Evolutionary conservation across 2,113 vertebrate genomes (phyloP), one percentile per base, ranked within the genome.

Genomic region (Emydura subglobosa): DNA sequence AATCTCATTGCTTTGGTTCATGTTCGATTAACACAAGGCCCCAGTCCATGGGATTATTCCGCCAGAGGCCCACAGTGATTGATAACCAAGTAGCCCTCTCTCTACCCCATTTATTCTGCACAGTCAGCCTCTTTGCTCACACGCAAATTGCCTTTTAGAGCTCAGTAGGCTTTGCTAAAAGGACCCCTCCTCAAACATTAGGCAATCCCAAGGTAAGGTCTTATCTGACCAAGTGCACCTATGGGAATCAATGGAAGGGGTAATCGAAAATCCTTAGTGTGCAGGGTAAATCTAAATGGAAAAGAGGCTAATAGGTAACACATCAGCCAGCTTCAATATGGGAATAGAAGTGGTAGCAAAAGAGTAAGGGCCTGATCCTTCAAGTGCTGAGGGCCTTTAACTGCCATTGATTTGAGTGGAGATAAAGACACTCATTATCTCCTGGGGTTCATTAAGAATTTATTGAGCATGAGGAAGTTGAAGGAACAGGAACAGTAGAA

Each of bases 371-470:
- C 86, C 79, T 59, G 47, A 96, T 93, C 89, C 94, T 94, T 90
- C 47, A 21, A 85, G 91, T 74, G 47, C 83, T 90, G 90, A 95
- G 96, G 96, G 92, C 87, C 93, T 84, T 95, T 93, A 91, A 65
- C 93, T 78, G 89, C 90, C 97, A 92, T 85, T 92, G 96, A 97
- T 95, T 92, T 93, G 85, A 6, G 49, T 68, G 87, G 79, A 91
- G 87, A 78, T 50, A 22, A 47, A 11, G 34, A 42, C 53, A 68
- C 49, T 47, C 39, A 47, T 81, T 96, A 83, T 92, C 96, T 88
- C 93, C 49, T 34, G 94, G 89, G 96, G 92, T 86, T 59, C 89
- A 50, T 91, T 82, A 94, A 92, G 95, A 55, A 79, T 91, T 95
- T 95, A 79, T 95, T 93, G 92, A 83, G 91, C 91, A 22, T 49